Base-by-base conservation (phyloP, 2,888 invertebrate genomes). In the Pandemis heparana region DNA sequence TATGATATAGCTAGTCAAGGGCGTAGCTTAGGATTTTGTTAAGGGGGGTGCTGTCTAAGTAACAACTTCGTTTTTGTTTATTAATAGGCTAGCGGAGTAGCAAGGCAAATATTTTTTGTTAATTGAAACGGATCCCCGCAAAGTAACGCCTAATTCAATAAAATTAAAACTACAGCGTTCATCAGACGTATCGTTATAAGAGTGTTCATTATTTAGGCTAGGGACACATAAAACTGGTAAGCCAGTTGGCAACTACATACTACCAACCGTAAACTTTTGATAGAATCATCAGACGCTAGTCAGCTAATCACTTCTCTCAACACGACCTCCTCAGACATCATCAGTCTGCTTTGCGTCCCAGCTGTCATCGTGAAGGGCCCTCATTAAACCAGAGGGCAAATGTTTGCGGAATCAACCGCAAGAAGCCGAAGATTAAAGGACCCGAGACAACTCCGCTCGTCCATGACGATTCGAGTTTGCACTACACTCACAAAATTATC, bases 401-500 rank as follows among this genome's bases (percentile, higher is more conserved):
- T 68, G 56, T 68, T 69, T 73, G 69, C 68, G 46, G 41, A 61
- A 56, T 32, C 53, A 60, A n/a, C 23, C 63, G n/a, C 68, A 59
- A 68, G 62, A 61, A 23, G 60, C n/a, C 41, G 66, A 61, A 73
- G 63, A 68, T 68, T 73, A 73, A 68, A 68, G 63, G 67, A 14
- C 38, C n/a, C n/a, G n/a, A n/a, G 51, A 53, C 63, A 56, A 56
- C 56, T 56, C 23, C 56, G 56, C 4, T 12, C 32, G 60, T 14
- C 60, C 60, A n/a, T 14, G 63, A 23, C 51, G 23, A 4, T 32
- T 32, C 1, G 46, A 53, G 64, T 70, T 74, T 74, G 46, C 70
- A 74, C 74, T 74, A 74, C 70, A 70, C 74, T 74, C 69, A 46
- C 74, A 61, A 61, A 74, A 74, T 69, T 48, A 72, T 66, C 71